Base-by-base conservation (phyloP, 1,140 invertebrate species). In the Paracyclopina nana region DNA sequence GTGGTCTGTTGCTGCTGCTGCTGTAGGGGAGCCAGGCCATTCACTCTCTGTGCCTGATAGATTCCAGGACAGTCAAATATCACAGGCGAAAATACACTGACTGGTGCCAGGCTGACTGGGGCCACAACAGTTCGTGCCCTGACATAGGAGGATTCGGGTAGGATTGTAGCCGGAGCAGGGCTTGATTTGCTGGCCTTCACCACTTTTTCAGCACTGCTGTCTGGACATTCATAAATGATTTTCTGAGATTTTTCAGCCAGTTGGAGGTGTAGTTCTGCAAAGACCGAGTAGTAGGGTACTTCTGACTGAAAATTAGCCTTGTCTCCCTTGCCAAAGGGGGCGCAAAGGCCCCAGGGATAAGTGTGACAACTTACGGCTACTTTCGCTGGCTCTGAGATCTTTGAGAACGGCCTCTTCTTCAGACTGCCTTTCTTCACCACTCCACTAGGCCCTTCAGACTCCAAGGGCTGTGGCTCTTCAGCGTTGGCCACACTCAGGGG, bases 191-290 rank as follows among this genome's bases (percentile, higher is more conserved):
- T 4, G 34, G 8, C 2, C 14, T 38, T 38, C 20, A 38, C 4
- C 14, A 16, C 20, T 38, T 38, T n/a, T n/a, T n/a, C 5, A 38
- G 20, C 34, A 38, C 20, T 4, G 34, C 20, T 20, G 34, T 20
- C 34, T n/a, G 20, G 3, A 38, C 34, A 38, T 8, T 38, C 34
- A n/a, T 16, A 38, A 38, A 20, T 38, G 34, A 38, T 38, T 38
- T n/a, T 38, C 34, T 38, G 34, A 38, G 34, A 4, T n/a, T 38
- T 38, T n/a, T n/a, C n/a, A n/a, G 34, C 34, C 34, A 38, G 34
- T 16, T 16, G 20, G 14, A 38, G n/a, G n/a, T 20, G 34, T 20
- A 38, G 34, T 38, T 38, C 34, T 38, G 34, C 20, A 38, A 38
- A 38, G 34, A 38, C 34, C 20, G 34, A 38, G 34, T 16, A 38